Evolutionary conservation across 2,113 vertebrate genomes (phyloP).

Genomic region (Caranx ignobilis): DNA sequence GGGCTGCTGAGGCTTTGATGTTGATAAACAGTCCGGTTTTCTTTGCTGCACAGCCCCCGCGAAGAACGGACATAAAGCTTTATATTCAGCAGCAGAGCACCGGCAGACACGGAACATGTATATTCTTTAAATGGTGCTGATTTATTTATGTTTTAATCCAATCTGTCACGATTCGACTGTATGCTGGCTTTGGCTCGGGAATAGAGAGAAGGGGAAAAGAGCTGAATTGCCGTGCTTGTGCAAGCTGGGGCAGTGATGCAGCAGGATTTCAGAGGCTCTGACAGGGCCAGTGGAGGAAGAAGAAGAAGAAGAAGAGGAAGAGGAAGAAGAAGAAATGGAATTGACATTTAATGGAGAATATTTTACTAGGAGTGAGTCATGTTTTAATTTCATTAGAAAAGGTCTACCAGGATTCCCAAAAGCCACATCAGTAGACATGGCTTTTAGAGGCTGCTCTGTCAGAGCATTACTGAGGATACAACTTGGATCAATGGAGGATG

Average conservation of each 20-base stretch:
- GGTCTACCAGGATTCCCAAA: conserved; percentile 27
- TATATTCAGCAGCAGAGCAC: conserved; percentile 10
- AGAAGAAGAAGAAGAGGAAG: conserved; percentile 60
- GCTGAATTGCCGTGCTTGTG: conserved; percentile 74
- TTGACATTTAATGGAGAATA: conserved; percentile 66
- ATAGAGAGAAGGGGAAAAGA: conserved; percentile 53
- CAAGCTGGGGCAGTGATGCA: conserved; percentile 86
- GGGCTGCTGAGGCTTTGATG: conserved; percentile 67
- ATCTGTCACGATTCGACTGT: conserved; percentile 47
- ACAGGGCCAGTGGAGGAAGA: conserved; percentile 68
- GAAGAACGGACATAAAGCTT: conserved; percentile 6
- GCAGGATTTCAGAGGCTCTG: conserved; percentile 83
- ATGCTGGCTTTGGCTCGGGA: conserved; percentile 34
- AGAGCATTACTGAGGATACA: conserved; percentile 44
- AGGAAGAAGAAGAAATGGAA: conserved; percentile 61
- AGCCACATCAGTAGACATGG: conserved; percentile 38
- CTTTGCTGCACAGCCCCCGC: conserved; percentile 49
- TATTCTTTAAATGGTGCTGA: conserved; percentile 31
- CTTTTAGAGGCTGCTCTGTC: conserved; percentile 10
- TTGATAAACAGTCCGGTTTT: conserved; percentile 72
- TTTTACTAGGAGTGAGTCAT: conserved; percentile 49
- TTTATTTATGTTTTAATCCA: conserved; percentile 33
- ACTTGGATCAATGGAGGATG: conserved; percentile 68
- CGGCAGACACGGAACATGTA: background rate
- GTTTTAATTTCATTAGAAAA: conserved; percentile 53